These are phyloP conservation scores for Mormyrops boulengeri DNA, from an alignment of 2,797 vertebrate species.

Conservation along the genomic window DNA sequence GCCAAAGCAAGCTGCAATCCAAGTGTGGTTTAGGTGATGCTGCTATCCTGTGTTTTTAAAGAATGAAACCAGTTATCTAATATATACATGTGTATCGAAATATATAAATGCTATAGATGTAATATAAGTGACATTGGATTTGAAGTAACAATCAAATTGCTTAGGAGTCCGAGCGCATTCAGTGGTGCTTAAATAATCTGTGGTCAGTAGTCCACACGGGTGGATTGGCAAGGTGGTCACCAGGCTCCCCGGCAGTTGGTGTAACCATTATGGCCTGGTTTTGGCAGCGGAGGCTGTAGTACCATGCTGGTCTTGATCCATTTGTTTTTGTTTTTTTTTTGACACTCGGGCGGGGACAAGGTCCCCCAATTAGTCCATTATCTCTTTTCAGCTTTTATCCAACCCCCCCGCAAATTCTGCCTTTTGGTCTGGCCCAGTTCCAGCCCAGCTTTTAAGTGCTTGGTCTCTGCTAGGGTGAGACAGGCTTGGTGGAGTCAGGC, in stretches of 20 bases:
- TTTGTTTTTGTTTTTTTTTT: not conserved
- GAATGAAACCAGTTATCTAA: constrained; percentile 64
- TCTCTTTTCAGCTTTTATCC: not conserved
- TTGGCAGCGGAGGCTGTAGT: not conserved
- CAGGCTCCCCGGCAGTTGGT: constrained; percentile 7
- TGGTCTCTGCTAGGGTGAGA: not conserved
- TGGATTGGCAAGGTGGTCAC: constrained; percentile 18
- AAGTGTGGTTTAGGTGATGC: constrained; percentile 67
- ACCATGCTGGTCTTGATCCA: not conserved
- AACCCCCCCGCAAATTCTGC: not conserved
- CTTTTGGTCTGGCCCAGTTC: not conserved
- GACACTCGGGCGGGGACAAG: not conserved
- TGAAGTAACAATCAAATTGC: constrained; percentile 46
- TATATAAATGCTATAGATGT: constrained; percentile 60
- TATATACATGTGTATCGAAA: constrained; percentile 52
- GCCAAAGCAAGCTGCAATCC: constrained; percentile 69
- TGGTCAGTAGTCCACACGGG: constrained; percentile 40
- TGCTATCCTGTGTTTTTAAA: constrained; percentile 72
- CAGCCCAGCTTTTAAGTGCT: not conserved
- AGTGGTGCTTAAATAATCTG: constrained; percentile 39
- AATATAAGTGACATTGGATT: constrained; percentile 60
- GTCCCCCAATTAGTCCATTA: not conserved
- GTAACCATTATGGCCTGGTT: not conserved
- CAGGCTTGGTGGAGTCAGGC: not conserved
- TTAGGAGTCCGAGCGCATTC: constrained; percentile 37